Percentiles rank a stretch among this genome's conserved stretches.
Conservation (phyloP, 1,140 invertebrate genomes). For the Leptopilina clavipes region DNA sequence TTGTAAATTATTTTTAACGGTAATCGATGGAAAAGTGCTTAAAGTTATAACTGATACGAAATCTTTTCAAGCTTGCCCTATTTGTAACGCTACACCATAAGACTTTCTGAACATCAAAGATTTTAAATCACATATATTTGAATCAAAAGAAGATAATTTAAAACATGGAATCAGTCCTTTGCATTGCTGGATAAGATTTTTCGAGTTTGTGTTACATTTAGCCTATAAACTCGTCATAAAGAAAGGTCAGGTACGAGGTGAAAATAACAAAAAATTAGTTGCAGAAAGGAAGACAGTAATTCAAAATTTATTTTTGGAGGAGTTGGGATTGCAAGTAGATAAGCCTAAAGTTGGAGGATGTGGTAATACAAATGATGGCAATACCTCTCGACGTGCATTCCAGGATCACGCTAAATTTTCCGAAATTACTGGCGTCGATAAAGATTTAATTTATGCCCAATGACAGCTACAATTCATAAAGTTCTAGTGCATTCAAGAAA, state of each 20-base stretch:
- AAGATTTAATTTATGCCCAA: background rate
- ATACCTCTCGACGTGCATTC: slow-evolving; percentile 8
- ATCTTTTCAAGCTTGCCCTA: slow-evolving; percentile 18
- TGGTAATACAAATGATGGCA: slow-evolving; percentile 17
- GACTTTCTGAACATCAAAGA: background rate
- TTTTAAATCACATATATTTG: background rate
- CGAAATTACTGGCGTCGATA: background rate
- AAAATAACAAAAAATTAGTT: background rate
- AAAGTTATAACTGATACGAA: slow-evolving; percentile 18
- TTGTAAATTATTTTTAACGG: background rate
- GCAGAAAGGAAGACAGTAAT: background rate
- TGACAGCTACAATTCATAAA: slow-evolving; percentile 29
- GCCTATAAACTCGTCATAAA: background rate
- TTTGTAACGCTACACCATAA: slow-evolving; percentile 21
- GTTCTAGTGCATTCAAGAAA: slow-evolving; percentile 16
- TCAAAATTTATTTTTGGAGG: slow-evolving; percentile 23
- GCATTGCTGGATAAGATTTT: slow-evolving; percentile 29
- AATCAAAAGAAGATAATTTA: slow-evolving; percentile 7
- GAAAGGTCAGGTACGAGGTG: slow-evolving; percentile 23
- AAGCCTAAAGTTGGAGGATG: background rate
- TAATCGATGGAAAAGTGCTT: slow-evolving; percentile 29
- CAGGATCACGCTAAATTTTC: background rate
- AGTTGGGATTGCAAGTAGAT: slow-evolving; percentile 1
- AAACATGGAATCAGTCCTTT: slow-evolving; percentile 2
- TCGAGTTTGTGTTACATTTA: slow-evolving; percentile 22